Base-by-base conservation (phyloP, 2,113 vertebrate species). In the Tilapia sparmanii region DNA sequence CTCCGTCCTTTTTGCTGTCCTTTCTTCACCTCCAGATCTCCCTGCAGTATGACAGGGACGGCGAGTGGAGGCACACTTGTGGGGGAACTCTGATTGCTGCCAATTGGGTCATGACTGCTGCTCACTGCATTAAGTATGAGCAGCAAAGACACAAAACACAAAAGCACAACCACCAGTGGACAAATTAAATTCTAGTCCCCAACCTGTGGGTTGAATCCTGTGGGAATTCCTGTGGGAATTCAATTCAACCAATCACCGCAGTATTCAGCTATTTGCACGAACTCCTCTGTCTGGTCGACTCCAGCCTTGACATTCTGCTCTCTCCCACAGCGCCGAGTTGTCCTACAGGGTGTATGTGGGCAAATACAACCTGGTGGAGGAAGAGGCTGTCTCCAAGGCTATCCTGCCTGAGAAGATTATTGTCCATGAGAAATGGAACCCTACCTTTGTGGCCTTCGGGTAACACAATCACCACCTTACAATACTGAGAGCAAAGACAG, bases 291-390 rank as follows among this genome's bases (percentile, higher is more conserved):
- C 10, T 82, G 35, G 18, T 47, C 83, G 33, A 31, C 19, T 59
- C 81, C 7, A 61, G 45, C 55, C 54, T 88, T 35, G 80, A 87
- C 55, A 19, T 7, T 90, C 53, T 90, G 5, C 78, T 84, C 40
- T 88, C 47, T 26, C 79, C 57, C 53, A 2, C 92, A 99, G 98
- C 93, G n/a, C 87, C 0, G 4, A 82, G 38, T 4, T 83, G 68
- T 97, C 95, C 6, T 99, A 99, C 94, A 98, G 97, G 0, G 98
- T 99, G 87, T 91, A 83, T 79, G 95, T 99, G 89, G 98, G 98
- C 19, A 98, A 98, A 93, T 86, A 97, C 88, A 95, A 97, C 93
- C 96, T 99, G 52, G 1, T 84, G 0, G 91, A 42, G 9, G 91
- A 95, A 0, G 95, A 99, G 87, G 35, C 80, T 0, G 97, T 96